A percentile compares a stretch with the other conserved stretches of the same genome.
Conservation (phyloP, 64 coral and sea anemone species). For the Actinia tenebrosa region DNA sequence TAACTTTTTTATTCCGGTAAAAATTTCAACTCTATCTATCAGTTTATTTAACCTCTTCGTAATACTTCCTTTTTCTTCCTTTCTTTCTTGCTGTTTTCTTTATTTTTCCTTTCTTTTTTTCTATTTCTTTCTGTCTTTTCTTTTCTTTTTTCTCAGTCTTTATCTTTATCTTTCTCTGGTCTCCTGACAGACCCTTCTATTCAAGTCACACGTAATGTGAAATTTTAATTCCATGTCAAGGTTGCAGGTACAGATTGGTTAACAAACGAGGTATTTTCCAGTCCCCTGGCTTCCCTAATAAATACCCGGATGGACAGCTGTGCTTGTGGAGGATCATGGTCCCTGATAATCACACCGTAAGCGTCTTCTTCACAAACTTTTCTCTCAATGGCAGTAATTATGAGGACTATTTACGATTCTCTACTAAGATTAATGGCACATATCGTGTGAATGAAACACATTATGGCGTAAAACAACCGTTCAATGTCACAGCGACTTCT, state of each 20-base stretch:
- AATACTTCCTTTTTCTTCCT: no score
- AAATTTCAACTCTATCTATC: no score
- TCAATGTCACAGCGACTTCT: slow-evolving; percentile 19
- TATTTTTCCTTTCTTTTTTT: no score
- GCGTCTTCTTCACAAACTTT: slow-evolving; percentile 42
- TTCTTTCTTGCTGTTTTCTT: no score
- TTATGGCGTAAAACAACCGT: slow-evolving; percentile 30
- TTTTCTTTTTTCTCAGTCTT: no score
- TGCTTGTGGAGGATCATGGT: slow-evolving; percentile 52
- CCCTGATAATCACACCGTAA: not conserved
- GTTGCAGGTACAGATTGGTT: not conserved
- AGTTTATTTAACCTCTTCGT: no score
- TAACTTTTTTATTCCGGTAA: no score
- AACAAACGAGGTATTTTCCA: not conserved
- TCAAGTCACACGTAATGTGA: no score
- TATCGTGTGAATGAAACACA: slow-evolving; percentile 3
- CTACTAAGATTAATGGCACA: slow-evolving; percentile 20
- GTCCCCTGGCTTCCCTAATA: slow-evolving; percentile 38
- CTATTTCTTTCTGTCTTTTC: no score
- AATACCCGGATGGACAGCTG: slow-evolving; percentile 56
- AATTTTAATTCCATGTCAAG: not conserved
- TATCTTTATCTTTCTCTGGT: no score
- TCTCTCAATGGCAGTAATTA: not conserved
- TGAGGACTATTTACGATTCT: slow-evolving; percentile 37
- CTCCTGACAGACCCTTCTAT: no score